Conservation (phyloP, 2,888 invertebrate genomes). For the Pseudococcus viburni region DNA sequence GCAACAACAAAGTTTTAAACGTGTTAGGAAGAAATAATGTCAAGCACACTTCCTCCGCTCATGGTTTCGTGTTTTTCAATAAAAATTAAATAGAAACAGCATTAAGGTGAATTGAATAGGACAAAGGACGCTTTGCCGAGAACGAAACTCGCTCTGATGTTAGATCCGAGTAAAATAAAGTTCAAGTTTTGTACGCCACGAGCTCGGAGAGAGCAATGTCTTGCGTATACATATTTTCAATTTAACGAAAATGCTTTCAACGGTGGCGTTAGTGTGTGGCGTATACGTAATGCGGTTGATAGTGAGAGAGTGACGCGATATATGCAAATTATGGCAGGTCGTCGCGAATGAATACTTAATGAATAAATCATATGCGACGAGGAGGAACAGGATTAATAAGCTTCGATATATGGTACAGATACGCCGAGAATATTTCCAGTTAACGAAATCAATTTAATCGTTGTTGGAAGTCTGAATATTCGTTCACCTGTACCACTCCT, state of each 20-base stretch:
- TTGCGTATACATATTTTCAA: slow-evolving; percentile 32
- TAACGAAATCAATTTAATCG: slow-evolving; percentile 46
- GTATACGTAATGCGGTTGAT: background rate
- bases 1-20: slow-evolving; percentile 36
- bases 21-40: background rate
- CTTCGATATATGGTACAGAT: background rate
- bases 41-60: background rate
- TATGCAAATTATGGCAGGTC: slow-evolving; percentile 26
- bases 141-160: slow-evolving; percentile 5
- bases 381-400: slow-evolving; percentile 37
- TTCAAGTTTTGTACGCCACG: background rate
- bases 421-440: slow-evolving; percentile 1
- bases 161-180: background rate
- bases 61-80: slow-evolving; percentile 22
- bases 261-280: background rate
- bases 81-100: slow-evolving; percentile 9
- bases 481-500: background rate
- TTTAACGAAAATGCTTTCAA: slow-evolving; percentile 44
- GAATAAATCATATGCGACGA: slow-evolving; percentile 6
- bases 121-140: background rate
- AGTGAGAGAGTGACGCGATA: background rate
- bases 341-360: slow-evolving; percentile 41
- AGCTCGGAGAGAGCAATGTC: background rate
- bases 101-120: slow-evolving; percentile 31
- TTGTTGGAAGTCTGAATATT: background rate